These are phyloP conservation scores for Cardiocondyla obscurior DNA, from an alignment of 1,140 invertebrate species.

Conservation along the genomic window DNA sequence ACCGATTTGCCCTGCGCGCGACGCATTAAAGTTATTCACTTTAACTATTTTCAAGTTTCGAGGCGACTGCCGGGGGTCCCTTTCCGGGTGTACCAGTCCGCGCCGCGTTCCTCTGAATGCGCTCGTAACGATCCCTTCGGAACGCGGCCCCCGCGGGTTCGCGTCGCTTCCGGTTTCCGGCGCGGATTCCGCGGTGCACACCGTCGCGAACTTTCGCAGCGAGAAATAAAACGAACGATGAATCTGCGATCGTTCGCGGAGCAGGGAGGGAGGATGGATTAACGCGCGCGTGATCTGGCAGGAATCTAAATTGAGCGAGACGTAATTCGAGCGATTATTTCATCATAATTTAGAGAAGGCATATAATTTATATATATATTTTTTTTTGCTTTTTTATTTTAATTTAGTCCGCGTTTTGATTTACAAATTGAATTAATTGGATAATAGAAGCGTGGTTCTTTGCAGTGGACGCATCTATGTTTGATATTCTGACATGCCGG, in stretches of 20 bases:
- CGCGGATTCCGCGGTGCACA: slow-evolving; percentile 46
- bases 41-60: slow-evolving; percentile 73
- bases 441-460: background rate
- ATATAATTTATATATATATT: too few relatives aligned
- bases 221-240: slow-evolving; percentile 34
- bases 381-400: too few relatives aligned
- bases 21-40: slow-evolving; percentile 68
- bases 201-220: slow-evolving; percentile 44
- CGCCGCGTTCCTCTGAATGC: slow-evolving; percentile 53
- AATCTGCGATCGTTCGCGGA: slow-evolving; percentile 1
- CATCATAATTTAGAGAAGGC: background rate
- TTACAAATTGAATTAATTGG: background rate
- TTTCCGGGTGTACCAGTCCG: slow-evolving; percentile 36
- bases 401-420: background rate
- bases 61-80: slow-evolving; percentile 9
- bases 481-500: background rate
- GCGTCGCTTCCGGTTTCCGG: slow-evolving; percentile 52
- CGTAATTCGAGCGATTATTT: background rate
- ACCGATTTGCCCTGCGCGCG: slow-evolving; percentile 9
- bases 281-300: background rate
- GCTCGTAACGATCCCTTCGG: slow-evolving; percentile 55
- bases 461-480: background rate
- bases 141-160: slow-evolving; percentile 2
- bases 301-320: background rate
- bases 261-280: background rate